These are phyloP conservation scores for Hypocryptadius cinnamomeus DNA, from an alignment of 2,113 vertebrate species.

Conservation along the genomic window DNA sequence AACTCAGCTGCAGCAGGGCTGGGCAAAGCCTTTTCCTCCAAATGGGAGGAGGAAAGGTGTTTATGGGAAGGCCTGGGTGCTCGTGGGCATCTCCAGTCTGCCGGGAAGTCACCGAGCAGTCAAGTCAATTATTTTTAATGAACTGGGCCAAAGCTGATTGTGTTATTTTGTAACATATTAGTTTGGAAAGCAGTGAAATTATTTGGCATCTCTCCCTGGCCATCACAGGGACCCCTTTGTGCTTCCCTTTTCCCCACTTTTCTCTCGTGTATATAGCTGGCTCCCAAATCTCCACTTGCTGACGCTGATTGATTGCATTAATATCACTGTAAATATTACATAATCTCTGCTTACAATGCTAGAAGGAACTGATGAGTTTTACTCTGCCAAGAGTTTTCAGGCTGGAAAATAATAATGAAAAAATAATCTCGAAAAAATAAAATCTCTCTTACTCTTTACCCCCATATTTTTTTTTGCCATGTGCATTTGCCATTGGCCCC, in stretches of 20 bases:
- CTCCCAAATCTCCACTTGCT: conserved; percentile 39
- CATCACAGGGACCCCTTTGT: conserved; percentile 62
- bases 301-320: conserved; percentile 66
- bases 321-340: conserved; percentile 68
- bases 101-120: background rate
- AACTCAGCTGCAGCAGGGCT: background rate
- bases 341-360: conserved; percentile 39
- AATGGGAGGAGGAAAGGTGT: background rate
- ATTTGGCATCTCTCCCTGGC: conserved; percentile 56
- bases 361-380: conserved; percentile 34
- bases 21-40: background rate
- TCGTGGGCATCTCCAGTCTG: background rate
- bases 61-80: background rate
- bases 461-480: background rate
- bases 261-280: background rate
- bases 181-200: conserved; percentile 47
- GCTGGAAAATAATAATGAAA: conserved; percentile 5
- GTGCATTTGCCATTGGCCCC: background rate
- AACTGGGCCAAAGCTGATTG: conserved; percentile 42
- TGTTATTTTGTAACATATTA: conserved; percentile 48
- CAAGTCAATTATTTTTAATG: conserved; percentile 62
- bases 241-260: conserved; percentile 43
- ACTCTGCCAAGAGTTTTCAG: conserved; percentile 29
- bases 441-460: background rate
- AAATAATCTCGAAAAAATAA: background rate